Conservation (phyloP, 1,140 invertebrate genomes). For the Caerostris darwini region DNA sequence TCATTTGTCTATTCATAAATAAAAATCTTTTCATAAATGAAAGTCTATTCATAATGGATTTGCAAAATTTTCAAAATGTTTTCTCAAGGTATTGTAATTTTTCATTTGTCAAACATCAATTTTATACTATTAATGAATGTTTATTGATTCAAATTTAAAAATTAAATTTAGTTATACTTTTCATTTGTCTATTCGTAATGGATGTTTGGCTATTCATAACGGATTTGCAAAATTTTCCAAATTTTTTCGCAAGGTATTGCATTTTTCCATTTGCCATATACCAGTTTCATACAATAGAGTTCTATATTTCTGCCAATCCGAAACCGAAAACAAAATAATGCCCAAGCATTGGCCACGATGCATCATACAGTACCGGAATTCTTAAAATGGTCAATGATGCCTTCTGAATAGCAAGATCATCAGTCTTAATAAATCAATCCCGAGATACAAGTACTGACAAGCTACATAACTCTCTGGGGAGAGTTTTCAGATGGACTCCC, state of each 20-base stretch:
- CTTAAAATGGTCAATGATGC: conserved; percentile 71
- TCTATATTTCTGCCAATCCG: neutral
- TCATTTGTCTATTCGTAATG: too few relatives aligned
- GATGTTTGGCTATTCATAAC: too few relatives aligned
- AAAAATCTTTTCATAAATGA: too few relatives aligned
- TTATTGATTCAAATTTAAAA: too few relatives aligned
- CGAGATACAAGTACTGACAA: conserved; percentile 66
- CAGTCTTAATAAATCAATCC: conserved; percentile 74
- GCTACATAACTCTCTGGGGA: conserved; percentile 65
- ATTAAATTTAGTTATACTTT: too few relatives aligned
- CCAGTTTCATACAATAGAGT: neutral
- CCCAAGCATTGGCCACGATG: neutral
- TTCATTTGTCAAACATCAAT: too few relatives aligned
- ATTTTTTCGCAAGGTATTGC: neutral
- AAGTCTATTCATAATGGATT: too few relatives aligned
- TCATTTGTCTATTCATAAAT: too few relatives aligned
- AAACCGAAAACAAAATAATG: conserved; percentile 1
- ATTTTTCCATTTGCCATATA: neutral
- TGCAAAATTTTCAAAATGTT: too few relatives aligned
- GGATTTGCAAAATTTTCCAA: neutral
- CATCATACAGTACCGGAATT: conserved; percentile 27
- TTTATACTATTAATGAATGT: too few relatives aligned
- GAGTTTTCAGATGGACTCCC: conserved; percentile 51
- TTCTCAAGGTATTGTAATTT: too few relatives aligned
- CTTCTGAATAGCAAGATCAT: conserved; percentile 46